Base-by-base conservation (phyloP, 2,113 vertebrate genomes). In the Colossoma macropomum region DNA sequence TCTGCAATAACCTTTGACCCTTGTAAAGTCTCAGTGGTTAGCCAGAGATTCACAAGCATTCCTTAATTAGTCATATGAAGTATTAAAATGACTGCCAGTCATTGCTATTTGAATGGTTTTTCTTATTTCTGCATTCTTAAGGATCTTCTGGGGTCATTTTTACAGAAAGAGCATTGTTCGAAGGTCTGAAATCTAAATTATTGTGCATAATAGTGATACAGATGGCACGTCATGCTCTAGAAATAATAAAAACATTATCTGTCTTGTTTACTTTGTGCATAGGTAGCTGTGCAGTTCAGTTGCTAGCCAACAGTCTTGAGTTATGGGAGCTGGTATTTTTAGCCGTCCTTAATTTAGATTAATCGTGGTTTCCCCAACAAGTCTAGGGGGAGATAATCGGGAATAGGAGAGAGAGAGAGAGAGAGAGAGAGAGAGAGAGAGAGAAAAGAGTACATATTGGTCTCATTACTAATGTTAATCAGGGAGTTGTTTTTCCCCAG, bases 311-410 rank as follows among this genome's bases (percentile, higher is more conserved):
- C 82, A 62, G 79, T 80, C 70, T 38, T n/a, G 52, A 75, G 30
- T 75, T 45, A 81, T 70, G 23, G 81, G 34, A 45, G 60, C 48
- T 12, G 54, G 25, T 83, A 80, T 85, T 85, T 86, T 83, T 85
- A 87, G 77, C 54, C 45, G 27, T 76, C 54, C 52, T 59, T 88
- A n/a, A 86, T 80, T 87, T 66, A 76, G 65, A 82, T 86, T 38
- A 77, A 77, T 69, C 73, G 45, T 76, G 23, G 66, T 79, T 70
- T 71, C 69, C 41, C 13, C 70, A 71, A 71, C 54, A 75, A 25
- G 56, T 73, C 23, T 75, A 54, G 30, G 45, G 66, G 45, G 77
- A 62, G 70, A 73, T 52, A 28, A 81, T 65, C 19, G 59, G 52
- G 3, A 54, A 28, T n/a, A n/a, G 38, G 48, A 34, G 59, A 77